These are phyloP conservation scores for Solea senegalensis DNA, from an alignment of 2,113 vertebrate genomes.

Conservation along the genomic window DNA sequence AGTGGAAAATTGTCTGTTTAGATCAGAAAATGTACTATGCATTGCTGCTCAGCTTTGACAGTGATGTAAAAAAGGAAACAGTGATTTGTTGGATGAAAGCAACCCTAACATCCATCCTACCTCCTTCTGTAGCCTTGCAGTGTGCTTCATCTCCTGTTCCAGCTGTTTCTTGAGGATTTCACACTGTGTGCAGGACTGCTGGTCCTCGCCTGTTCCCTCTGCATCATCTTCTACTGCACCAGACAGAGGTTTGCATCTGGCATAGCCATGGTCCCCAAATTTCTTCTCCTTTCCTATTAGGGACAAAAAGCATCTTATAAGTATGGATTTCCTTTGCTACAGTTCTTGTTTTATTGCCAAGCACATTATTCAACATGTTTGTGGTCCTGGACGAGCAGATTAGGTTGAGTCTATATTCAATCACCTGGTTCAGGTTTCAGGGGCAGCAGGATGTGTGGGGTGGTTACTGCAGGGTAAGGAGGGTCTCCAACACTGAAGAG, in stretches of 20 bases:
- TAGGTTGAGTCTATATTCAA: neutral
- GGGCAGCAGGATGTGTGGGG: constrained; percentile 63
- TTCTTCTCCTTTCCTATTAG: constrained; percentile 79
- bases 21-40: no score
- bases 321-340: no score
- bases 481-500: constrained; percentile 78
- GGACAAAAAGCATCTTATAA: constrained; percentile 8
- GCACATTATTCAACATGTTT: neutral
- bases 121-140: constrained; percentile 79
- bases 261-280: constrained; percentile 82
- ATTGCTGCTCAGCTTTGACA: no score
- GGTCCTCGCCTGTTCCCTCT: constrained; percentile 60
- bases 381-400: neutral
- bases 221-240: constrained; percentile 68
- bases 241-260: constrained; percentile 75
- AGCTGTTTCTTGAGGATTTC: constrained; percentile 80
- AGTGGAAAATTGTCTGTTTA: neutral
- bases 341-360: no score
- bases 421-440: constrained; percentile 81
- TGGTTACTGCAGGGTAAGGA: constrained; percentile 71
- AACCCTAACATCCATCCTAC: constrained; percentile 29
- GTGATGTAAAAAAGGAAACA: neutral
- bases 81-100: neutral
- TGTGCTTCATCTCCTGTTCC: constrained; percentile 82
- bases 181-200: constrained; percentile 76